Base-by-base conservation (phyloP, 2,113 vertebrate genomes). In the Dendrocopos noguchii region DNA sequence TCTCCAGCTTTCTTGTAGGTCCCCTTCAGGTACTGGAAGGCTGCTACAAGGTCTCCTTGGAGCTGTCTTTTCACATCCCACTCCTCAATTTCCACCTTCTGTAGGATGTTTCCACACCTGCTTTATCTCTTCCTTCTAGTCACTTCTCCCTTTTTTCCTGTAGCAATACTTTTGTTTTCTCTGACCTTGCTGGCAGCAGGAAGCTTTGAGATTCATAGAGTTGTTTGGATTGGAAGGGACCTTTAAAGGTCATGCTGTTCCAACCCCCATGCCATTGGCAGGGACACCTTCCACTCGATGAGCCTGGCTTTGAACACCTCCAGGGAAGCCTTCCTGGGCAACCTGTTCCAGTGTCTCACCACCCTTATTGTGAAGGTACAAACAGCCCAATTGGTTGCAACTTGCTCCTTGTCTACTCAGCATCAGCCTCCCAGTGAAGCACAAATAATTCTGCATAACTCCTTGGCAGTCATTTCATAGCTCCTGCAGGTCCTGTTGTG, bases 341-440 rank as follows among this genome's bases (percentile, higher is more conserved):
- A 52, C 50, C 50, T 52, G 50, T 22, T 52, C 50, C 50, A 52
- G 22, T 22, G 50, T 52, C 50, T 52, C 22, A 24, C 50, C 50
- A 52, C 50, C 18, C 50, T 24, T 52, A 24, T 52, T 24, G 21
- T 24, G 12, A 52, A 52, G 50, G 11, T 24, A 52, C 46, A n/a
- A 36, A 27, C 39, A 22, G 25, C 59, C 47, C 55, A 15, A 3
- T 4, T 44, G 19, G 7, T 27, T 33, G n/a, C 27, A 5, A 61
- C 31, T 50, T 27, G 14, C 36, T 28, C 9, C 16, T 15, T 0
- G 1, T 34, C 22, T 19, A 36, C 27, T 27, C 19, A 2, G 56
- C 33, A 39, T 79, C 68, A 56, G n/a, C 6, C 24, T 19, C 56
- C 25, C 7, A 22, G 1, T 71, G 29, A 31, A 21, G 6, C n/a